A percentile compares a stretch with the other conserved stretches of the same genome.
These are phyloP conservation scores for Celastrina argiolus DNA, from an alignment of 2,888 invertebrate species.

Conservation along the genomic window DNA sequence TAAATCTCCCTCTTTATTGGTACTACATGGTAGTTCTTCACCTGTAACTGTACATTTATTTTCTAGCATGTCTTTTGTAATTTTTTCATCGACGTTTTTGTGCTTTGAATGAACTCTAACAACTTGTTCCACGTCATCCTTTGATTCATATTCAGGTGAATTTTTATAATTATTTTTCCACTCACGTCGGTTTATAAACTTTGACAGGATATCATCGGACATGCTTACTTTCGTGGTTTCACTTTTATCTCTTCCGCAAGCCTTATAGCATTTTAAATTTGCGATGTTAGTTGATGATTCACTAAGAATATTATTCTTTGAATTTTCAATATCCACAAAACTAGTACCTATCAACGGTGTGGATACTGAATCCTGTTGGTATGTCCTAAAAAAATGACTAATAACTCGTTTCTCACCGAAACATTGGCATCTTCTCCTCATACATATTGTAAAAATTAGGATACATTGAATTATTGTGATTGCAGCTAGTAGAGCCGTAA, in stretches of 20 bases:
- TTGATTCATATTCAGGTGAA: slow-evolving; percentile 31
- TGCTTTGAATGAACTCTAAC: not conserved
- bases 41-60: slow-evolving; percentile 25
- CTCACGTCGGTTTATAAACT: slow-evolving; percentile 59
- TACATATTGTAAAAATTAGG: slow-evolving; percentile 50
- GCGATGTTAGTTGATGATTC: slow-evolving; percentile 53
- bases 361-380: slow-evolving; percentile 59
- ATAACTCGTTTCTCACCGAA: slow-evolving; percentile 44
- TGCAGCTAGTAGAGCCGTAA: slow-evolving; percentile 39
- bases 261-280: slow-evolving; percentile 60
- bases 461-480: slow-evolving; percentile 51
- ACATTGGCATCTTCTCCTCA: slow-evolving; percentile 42
- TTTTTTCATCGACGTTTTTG: slow-evolving; percentile 7
- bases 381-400: slow-evolving; percentile 53
- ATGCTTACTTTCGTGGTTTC: slow-evolving; percentile 48
- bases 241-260: slow-evolving; percentile 53
- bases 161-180: slow-evolving; percentile 51
- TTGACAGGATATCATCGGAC: slow-evolving; percentile 65
- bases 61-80: slow-evolving; percentile 27
- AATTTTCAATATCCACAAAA: slow-evolving; percentile 57
- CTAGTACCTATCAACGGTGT: slow-evolving; percentile 62
- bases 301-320: slow-evolving; percentile 50
- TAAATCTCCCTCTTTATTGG: slow-evolving; percentile 26
- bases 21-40: slow-evolving; percentile 28
- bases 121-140: not conserved